Evolutionary conservation across 2,797 vertebrate genomes (phyloP).

Genomic region (Chaunax sp.): DNA sequence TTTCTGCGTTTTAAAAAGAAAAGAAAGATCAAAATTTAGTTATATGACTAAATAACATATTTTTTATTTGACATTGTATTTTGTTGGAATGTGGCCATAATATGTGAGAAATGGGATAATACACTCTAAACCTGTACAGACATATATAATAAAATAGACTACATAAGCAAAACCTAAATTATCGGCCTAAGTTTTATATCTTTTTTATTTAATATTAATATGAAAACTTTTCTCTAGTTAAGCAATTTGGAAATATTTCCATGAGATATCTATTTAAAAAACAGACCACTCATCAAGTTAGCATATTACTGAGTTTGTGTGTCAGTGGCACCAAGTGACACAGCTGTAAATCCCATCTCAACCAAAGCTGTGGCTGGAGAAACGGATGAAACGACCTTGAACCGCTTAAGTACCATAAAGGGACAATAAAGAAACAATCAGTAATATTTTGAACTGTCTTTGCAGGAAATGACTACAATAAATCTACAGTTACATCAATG

Average conservation of each 20-base stretch:
- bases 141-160: no score
- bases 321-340: slow-evolving; percentile 45
- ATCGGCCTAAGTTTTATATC: slow-evolving; percentile 11
- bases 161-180: no score
- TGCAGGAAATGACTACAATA: slow-evolving; percentile 39
- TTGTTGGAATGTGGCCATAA: no score
- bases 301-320: slow-evolving; percentile 48
- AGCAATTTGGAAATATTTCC: slow-evolving; percentile 29
- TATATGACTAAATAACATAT: no score
- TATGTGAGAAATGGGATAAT: no score
- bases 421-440: slow-evolving; percentile 55
- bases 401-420: slow-evolving; percentile 60
- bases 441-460: slow-evolving; percentile 47
- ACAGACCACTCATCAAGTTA: slow-evolving; percentile 51
- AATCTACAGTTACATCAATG: slow-evolving; percentile 21
- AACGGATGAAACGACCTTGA: slow-evolving; percentile 51
- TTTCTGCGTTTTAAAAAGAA: no score
- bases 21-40: no score
- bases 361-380: slow-evolving; percentile 53
- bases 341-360: slow-evolving; percentile 52
- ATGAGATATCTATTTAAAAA: slow-evolving; percentile 25
- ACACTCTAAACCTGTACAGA: no score
- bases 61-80: no score
- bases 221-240: slow-evolving; percentile 24
- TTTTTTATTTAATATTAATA: slow-evolving; percentile 17